Evolutionary conservation across 2,888 invertebrate species (phyloP).

Genomic region (Trilocha varians): DNA sequence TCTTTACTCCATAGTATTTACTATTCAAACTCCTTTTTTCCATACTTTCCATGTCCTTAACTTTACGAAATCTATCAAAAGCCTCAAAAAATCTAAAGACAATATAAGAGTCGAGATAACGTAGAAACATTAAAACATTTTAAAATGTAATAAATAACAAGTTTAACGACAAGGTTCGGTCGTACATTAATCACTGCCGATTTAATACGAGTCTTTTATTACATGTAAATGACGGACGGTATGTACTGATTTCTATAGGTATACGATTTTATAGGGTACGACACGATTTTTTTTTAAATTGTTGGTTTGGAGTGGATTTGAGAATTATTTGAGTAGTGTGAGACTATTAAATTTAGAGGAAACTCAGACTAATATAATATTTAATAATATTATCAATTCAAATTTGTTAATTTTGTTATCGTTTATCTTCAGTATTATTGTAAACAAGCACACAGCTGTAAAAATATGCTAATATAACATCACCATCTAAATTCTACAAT

Average conservation of each 20-base stretch:
- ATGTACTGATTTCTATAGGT: constrained; percentile 15
- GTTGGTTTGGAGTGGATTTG: too few species aligned
- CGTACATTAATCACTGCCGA: constrained; percentile 57
- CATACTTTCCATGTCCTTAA: background rate
- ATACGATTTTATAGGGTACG: constrained; percentile 5
- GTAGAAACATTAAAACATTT: constrained; percentile 61
- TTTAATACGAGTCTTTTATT: constrained; percentile 62
- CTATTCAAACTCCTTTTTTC: background rate
- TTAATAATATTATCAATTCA: too few species aligned
- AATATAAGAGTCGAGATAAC: constrained; percentile 21
- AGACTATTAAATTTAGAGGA: too few species aligned
- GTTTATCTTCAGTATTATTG: too few species aligned
- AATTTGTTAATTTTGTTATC: too few species aligned
- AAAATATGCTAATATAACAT: too few species aligned
- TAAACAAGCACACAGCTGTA: too few species aligned
- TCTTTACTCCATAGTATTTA: too few species aligned
- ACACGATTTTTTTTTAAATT: constrained; percentile 4
- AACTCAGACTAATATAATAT: too few species aligned
- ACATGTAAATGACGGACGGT: constrained; percentile 60
- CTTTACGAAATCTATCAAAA: background rate
- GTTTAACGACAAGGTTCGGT: constrained; percentile 54
- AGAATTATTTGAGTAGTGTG: too few species aligned
- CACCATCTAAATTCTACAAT: too few species aligned
- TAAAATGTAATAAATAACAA: constrained; percentile 68
- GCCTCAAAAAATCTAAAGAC: background rate